Evolutionary conservation across 2,888 invertebrate genomes (phyloP).

Genomic region (Dryadula phaetusa): DNA sequence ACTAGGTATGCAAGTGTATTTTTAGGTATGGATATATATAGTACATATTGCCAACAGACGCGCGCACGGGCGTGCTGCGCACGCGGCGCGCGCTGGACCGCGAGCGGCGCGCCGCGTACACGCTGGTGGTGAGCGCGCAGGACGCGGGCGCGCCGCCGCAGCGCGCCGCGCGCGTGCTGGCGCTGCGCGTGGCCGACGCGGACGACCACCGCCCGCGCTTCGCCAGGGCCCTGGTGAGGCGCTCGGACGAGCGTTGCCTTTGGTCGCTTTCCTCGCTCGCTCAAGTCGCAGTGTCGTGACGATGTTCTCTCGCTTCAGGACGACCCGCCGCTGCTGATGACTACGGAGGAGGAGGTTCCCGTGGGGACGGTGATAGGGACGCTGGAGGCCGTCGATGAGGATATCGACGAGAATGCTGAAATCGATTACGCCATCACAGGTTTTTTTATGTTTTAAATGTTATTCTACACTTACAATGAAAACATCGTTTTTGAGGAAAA

Average conservation of each 20-base stretch:
- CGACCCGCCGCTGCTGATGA: slow-evolving; percentile 86
- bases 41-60: too few species aligned
- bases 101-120: slow-evolving; percentile 89
- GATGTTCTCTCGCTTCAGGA: too few species aligned
- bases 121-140: slow-evolving; percentile 90
- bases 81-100: slow-evolving; percentile 89
- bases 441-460: slow-evolving; percentile 56
- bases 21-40: too few species aligned
- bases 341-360: slow-evolving; percentile 87
- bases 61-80: slow-evolving; percentile 88
- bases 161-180: slow-evolving; percentile 88
- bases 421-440: slow-evolving; percentile 89
- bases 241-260: too few species aligned
- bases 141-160: slow-evolving; percentile 92
- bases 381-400: slow-evolving; percentile 89
- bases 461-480: too few species aligned
- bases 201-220: slow-evolving; percentile 92
- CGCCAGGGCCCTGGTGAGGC: slow-evolving; percentile 86
- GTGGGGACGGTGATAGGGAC: slow-evolving; percentile 87
- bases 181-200: slow-evolving; percentile 88
- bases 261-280: too few species aligned
- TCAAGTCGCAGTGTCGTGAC: too few species aligned
- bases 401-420: slow-evolving; percentile 89
- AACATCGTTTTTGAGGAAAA: too few species aligned
- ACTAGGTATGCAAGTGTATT: too few species aligned